Conservation (phyloP, 2,113 vertebrate genomes). For the western clawed frog (Xenopus tropicalis) region DNA sequence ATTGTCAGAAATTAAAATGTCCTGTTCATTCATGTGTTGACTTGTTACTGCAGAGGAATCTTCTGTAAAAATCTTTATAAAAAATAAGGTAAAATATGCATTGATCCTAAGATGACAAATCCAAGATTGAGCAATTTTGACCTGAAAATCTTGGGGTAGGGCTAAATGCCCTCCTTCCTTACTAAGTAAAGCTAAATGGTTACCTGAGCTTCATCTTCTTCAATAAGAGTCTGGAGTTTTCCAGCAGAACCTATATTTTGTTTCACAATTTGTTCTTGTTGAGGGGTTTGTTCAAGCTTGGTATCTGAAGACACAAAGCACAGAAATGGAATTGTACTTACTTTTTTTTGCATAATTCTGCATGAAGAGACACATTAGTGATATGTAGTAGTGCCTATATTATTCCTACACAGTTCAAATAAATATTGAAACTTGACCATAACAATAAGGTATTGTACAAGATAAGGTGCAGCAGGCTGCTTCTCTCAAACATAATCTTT, state of each 20-base stretch:
- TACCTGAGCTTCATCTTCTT: constrained; percentile 45
- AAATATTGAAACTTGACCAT: too few species aligned
- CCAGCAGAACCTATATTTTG: constrained; percentile 7
- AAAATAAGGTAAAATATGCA: background rate
- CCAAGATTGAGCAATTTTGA: too few species aligned
- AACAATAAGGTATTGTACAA: too few species aligned
- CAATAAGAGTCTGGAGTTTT: constrained; percentile 39
- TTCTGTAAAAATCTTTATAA: constrained; percentile 11
- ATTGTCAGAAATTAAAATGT: background rate
- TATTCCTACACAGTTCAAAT: too few species aligned
- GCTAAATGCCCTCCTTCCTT: too few species aligned
- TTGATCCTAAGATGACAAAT: too few species aligned
- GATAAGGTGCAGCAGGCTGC: too few species aligned
- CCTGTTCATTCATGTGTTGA: background rate
- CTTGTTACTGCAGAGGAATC: background rate
- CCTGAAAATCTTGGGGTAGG: too few species aligned
- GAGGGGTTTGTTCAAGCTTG: background rate
- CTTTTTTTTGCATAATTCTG: too few species aligned
- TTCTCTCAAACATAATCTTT: too few species aligned
- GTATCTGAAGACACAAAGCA: constrained; percentile 1
- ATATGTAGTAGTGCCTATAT: too few species aligned
- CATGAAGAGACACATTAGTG: too few species aligned
- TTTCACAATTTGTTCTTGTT: constrained; percentile 3
- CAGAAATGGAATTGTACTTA: background rate
- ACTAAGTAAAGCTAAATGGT: background rate